Conservation (phyloP, 2,113 vertebrate species). For the Irena cyanogastra region DNA sequence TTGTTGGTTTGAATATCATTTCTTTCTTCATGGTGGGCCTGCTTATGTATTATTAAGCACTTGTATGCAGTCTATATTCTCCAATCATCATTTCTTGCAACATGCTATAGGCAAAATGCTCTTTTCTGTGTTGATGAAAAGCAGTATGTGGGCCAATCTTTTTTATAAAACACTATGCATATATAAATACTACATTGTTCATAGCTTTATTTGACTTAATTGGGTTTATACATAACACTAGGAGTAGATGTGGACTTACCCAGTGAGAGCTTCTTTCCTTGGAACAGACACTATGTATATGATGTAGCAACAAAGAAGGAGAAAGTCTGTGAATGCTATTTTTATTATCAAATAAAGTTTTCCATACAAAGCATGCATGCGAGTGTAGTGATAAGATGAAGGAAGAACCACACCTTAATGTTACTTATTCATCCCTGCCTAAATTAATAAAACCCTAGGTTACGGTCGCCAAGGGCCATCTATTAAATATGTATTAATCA, state of each 20-base stretch:
- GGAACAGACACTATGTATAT: conserved; percentile 89
- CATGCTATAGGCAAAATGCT: conserved; percentile 86
- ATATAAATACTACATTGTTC: conserved; percentile 98
- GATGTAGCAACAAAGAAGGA: conserved; percentile 87
- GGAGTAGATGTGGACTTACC: conserved; percentile 89
- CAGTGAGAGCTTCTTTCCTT: conserved; percentile 84
- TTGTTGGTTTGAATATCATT: conserved; percentile 79
- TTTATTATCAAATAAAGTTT: conserved; percentile 98
- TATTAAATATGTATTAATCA: conserved; percentile 8
- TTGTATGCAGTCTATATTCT: conserved; percentile 89
- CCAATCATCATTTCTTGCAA: conserved; percentile 86
- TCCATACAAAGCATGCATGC: conserved; percentile 82
- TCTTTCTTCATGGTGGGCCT: conserved; percentile 86
- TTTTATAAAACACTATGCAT: conserved; percentile 99
- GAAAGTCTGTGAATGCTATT: conserved; percentile 95
- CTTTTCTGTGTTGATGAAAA: conserved; percentile 90
- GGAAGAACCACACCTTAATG: conserved; percentile 20
- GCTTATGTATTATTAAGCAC: conserved; percentile 90
- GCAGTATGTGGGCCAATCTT: conserved; percentile 94
- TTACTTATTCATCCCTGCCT: neutral
- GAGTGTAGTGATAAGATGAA: conserved; percentile 64
- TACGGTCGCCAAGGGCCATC: neutral
- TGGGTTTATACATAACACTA: conserved; percentile 89
- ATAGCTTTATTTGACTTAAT: conserved; percentile 97
- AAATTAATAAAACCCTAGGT: neutral